Evolutionary conservation across 2,113 vertebrate species (phyloP), one percentile per base, ranked within the genome.

Genomic region (Willisornis vidua): DNA sequence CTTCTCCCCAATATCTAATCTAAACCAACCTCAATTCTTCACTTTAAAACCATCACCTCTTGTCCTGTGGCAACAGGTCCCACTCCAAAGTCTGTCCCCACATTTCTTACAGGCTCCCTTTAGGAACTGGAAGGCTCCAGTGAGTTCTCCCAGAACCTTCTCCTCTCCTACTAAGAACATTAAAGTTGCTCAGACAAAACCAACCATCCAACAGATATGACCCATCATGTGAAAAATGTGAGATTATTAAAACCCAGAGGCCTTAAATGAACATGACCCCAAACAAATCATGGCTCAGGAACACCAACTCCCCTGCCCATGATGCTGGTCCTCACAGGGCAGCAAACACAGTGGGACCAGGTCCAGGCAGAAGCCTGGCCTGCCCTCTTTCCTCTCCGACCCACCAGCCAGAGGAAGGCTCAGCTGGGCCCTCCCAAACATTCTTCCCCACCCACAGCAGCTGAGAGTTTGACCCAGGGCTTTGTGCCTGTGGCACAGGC

Each of bases 401-500:
- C 72, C 48, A 88, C 52, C 43, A 58, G 87, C 45, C 85, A 65
- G 77, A 25, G 17, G 85, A 15, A 23, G 62, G 71, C 67, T 70
- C 81, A 17, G 29, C n/a, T 55, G 39, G 65, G 67, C 62, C 81
- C 87, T 83, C 39, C 24, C 26, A 29, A 85, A 94, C 87, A 96
- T 96, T 94, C 91, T 28, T 78, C 71, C 52, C 93, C 85, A 55
- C 93, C 93, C 93, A 91, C 95, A 26, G 90, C 52, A 57, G 78
- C 86, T 84, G 83, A 72, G 62, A 62, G 24, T 66, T 82, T 70
- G 3, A 35, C 31, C 80, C 67, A 74, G 91, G 93, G 3, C 78
- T 31, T 43, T 83, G 67, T 85, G 87, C 89, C 89, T 10, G 74
- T 76, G 81, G 78, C 24, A 33, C 67, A 62, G 92, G 67, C 91